Evolutionary conservation across 2,113 vertebrate genomes (phyloP).

Genomic region (Galbula dea): DNA sequence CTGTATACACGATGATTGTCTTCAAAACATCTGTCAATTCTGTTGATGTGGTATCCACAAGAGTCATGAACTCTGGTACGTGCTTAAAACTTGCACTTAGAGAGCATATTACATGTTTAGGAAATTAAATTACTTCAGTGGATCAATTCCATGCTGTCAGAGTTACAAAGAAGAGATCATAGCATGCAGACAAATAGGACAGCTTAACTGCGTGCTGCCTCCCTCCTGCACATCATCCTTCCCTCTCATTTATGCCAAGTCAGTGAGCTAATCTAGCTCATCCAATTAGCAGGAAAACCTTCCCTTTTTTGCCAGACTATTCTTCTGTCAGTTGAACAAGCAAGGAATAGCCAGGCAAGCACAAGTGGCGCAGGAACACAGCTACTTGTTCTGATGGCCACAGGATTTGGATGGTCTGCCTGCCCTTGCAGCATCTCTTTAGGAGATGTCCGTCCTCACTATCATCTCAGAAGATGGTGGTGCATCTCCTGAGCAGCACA

Average conservation of each 20-base stretch:
- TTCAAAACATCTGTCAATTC: background rate
- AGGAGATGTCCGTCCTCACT: background rate
- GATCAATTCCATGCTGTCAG: background rate
- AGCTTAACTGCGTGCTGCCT: background rate
- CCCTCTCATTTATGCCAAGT: background rate
- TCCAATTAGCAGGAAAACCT: background rate
- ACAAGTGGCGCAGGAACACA: rapidly evolving
- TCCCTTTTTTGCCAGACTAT: background rate
- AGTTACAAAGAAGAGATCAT: background rate
- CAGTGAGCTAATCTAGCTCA: background rate
- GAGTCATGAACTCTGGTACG: background rate
- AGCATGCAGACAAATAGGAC: background rate
- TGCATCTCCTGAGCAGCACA: background rate
- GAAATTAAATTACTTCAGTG: background rate
- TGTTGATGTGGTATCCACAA: background rate
- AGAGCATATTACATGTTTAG: background rate
- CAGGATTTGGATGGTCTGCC: background rate
- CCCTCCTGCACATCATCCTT: background rate
- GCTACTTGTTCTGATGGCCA: background rate
- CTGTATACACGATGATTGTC: background rate
- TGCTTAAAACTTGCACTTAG: background rate
- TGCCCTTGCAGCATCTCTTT: background rate
- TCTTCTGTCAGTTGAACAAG: background rate
- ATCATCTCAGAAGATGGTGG: background rate
- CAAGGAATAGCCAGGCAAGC: background rate